Percentiles rank a stretch among this genome's conserved stretches.
These are phyloP conservation scores for Gyrodactylus salaris DNA, from an alignment of 1,140 invertebrate species.

Conservation along the genomic window DNA sequence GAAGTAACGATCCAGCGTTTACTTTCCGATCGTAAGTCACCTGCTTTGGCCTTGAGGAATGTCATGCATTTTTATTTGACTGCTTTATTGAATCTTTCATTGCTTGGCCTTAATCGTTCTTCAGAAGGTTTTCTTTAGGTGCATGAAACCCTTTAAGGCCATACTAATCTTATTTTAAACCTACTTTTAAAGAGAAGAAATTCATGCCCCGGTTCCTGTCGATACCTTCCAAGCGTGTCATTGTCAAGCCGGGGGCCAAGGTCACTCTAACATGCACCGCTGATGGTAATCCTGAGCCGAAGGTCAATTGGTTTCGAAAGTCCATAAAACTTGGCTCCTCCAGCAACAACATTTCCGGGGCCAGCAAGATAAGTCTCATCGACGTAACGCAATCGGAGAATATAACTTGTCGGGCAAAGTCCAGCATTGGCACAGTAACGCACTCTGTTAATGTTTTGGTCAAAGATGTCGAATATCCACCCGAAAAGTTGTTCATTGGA, in stretches of 20 bases:
- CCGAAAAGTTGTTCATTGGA: neutral
- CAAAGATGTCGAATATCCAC: neutral
- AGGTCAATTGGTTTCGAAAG: constrained; percentile 11
- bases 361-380: neutral
- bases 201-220: neutral
- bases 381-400: neutral
- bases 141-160: too few relatives aligned
- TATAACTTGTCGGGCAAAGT: neutral
- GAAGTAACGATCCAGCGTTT: neutral
- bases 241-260: constrained; percentile 11
- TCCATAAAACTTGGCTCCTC: neutral
- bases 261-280: constrained; percentile 12
- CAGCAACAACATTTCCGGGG: neutral
- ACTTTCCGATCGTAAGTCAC: neutral
- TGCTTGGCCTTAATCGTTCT: neutral
- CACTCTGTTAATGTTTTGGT: neutral
- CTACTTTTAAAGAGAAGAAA: neutral
- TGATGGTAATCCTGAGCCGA: constrained; percentile 11
- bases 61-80: neutral
- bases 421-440: neutral
- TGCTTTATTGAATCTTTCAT: neutral
- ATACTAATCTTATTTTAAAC: too few relatives aligned
- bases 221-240: neutral
- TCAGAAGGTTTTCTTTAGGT: too few relatives aligned
- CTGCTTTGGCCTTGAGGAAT: neutral